Base-by-base conservation (phyloP, 2,888 invertebrate genomes). In the Catocala nupta region DNA sequence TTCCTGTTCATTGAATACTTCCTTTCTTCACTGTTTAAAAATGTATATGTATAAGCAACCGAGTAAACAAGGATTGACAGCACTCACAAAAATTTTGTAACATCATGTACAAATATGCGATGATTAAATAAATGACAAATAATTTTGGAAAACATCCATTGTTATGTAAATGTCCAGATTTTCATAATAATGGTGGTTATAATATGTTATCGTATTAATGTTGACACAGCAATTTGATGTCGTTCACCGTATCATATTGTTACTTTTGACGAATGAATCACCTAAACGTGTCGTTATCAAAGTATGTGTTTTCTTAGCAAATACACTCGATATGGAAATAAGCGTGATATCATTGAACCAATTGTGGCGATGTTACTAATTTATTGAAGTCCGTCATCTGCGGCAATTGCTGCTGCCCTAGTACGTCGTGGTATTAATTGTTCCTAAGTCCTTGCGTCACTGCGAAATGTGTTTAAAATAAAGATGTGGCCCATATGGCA, bases 271-370 rank as follows among this genome's bases (percentile, higher is more conserved):
- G 62, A 48, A 53, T 78, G 76, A 73, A 62, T 78, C 75, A 78
- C 25, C 9, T 39, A 45, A 34, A 16, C 33, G 33, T 62, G 36
- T 48, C 13, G 43, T 49, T 56, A 70, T 71, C 60, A 56, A 58
- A 53, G 45, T 59, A 52, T 67, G 50, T 70, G 66, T 60, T 57
- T 66, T 63, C 58, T 75, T 45, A 65, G 70, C 64, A 65, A 78
- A 68, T 55, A 70, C 34, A 39, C 43, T 16, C 50, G 59, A 62
- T 71, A 70, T 73, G 57, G 61, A 65, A 71, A 77, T 70, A 78
- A 63, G 54, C 55, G 63, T 80, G 80, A 82, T 78, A 79, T 82
- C 80, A 82, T 72, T 63, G 64, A 34, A 49, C 53, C 67, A 71
- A 55, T 67, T 68, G 70, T 62, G 61, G 53, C 55, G 49, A 42